Conservation (phyloP, 2,797 vertebrate genomes). For the Carapus acus region DNA sequence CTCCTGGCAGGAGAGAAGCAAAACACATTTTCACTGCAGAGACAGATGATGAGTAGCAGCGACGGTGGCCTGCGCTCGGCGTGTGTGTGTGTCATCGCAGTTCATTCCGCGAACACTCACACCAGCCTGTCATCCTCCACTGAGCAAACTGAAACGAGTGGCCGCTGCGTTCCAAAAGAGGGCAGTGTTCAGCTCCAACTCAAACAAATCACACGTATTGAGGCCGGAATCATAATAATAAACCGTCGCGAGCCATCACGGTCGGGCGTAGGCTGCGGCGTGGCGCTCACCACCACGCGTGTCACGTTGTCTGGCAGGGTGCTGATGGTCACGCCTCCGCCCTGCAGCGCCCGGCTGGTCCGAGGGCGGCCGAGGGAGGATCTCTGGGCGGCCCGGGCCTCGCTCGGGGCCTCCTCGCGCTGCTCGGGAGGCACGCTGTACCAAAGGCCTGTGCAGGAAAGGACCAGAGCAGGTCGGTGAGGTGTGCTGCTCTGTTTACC, state of each 20-base stretch:
- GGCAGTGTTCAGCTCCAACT: slow-evolving; percentile 48
- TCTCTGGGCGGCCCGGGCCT: slow-evolving; percentile 25
- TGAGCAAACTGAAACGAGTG: slow-evolving; percentile 20
- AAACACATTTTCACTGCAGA: slow-evolving; percentile 17
- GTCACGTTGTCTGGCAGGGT: slow-evolving; percentile 77
- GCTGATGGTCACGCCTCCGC: slow-evolving; percentile 75
- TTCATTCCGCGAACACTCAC: slow-evolving; percentile 16
- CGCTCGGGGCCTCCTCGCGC: slow-evolving; percentile 17
- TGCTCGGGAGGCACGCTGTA: slow-evolving; percentile 27
- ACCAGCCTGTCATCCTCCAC: slow-evolving; percentile 18
- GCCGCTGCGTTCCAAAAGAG: slow-evolving; percentile 44
- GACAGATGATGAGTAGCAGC: neutral
- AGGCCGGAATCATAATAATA: slow-evolving; percentile 29
- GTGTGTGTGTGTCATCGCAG: slow-evolving; percentile 11
- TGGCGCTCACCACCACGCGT: slow-evolving; percentile 76
- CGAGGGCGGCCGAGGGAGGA: slow-evolving; percentile 48
- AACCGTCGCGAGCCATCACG: slow-evolving; percentile 35
- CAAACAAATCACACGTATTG: slow-evolving; percentile 42
- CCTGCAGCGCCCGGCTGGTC: slow-evolving; percentile 69
- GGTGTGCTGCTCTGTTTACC: slow-evolving; percentile 26
- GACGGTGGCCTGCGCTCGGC: neutral
- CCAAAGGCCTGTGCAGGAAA: slow-evolving; percentile 44
- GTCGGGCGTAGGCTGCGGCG: slow-evolving; percentile 28
- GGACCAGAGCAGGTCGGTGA: slow-evolving; percentile 14
- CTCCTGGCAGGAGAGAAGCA: slow-evolving; percentile 66